Base-by-base conservation (phyloP, 2,113 vertebrate species). In the Hyperoodon ampullatus region DNA sequence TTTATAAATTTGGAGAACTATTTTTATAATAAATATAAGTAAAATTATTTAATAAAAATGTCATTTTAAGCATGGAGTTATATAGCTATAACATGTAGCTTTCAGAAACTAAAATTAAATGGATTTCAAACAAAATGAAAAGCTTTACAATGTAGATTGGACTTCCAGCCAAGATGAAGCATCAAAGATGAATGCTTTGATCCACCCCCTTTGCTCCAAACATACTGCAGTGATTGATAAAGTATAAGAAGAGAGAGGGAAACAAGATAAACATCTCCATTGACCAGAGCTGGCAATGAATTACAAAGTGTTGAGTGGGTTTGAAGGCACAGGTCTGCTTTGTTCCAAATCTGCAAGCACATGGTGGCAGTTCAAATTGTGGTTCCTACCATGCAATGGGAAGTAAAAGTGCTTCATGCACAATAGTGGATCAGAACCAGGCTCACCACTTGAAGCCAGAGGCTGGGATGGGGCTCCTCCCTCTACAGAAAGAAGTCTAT, bases 21-120 rank as follows among this genome's bases (percentile, higher is more conserved):
- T 35, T 53, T 89, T 47, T 86, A 21, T 30, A 93, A 92, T 86
- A 94, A 96, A 77, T 58, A n/a, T 1, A 44, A 72, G n/a, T 60
- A 92, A 81, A 94, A 92, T 88, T 65, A 50, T 60, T 75, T 77
- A 90, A 47, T 94, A 95, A 96, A 94, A 70, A 35, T 39, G 70
- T 65, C 58, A 33, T 42, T 74, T 87, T 66, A 93, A 88, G 18
- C n/a, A 19, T 78, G 21, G 30, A 89, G 18, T 60, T 87, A 71
- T 24, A 70, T 23, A 66, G 24, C n/a, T 82, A 30, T 39, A 80
- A 58, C 0, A 42, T 8, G 4, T 81, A 80, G 42, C 50, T 81
- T 85, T 90, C 71, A 84, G 42, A 84, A 77, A 94, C 42, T 16
- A 93, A 84, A 95, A 47, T 44, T 68, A 83, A 77, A 72, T 33